A percentile compares a stretch with the other conserved stretches of the same genome.
These are phyloP conservation scores for Condylura cristata DNA, from an alignment of 2,113 vertebrate genomes.

Conservation along the genomic window DNA sequence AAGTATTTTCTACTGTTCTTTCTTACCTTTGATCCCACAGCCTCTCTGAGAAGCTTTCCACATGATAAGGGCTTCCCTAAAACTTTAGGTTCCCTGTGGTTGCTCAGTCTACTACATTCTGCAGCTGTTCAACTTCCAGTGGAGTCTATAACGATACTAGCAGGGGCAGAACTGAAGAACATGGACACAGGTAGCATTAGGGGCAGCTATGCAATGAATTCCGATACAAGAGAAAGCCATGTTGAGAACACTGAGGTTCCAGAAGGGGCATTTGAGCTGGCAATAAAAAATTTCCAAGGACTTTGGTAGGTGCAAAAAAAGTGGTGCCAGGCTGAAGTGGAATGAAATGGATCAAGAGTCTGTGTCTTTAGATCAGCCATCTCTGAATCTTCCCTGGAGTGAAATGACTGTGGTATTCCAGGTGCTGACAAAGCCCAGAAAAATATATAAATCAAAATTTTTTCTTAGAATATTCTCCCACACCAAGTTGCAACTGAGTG, in stretches of 20 bases:
- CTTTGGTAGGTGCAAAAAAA: neutral
- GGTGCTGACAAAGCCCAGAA: neutral
- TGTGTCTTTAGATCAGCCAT: neutral
- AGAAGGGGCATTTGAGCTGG: neutral
- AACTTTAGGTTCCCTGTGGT: neutral
- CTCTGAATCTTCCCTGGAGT: neutral
- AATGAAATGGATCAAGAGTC: neutral
- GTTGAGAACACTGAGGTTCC: neutral
- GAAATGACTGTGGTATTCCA: neutral
- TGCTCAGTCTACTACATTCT: neutral
- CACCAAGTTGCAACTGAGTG: neutral
- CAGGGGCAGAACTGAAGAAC: neutral
- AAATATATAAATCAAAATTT: neutral
- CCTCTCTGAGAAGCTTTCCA: neutral
- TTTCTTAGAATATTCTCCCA: neutral
- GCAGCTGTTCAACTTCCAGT: neutral
- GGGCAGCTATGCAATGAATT: neutral
- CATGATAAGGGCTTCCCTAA: neutral
- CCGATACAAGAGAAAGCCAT: neutral
- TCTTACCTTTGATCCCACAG: conserved; percentile 19
- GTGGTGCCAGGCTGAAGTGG: neutral
- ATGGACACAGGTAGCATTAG: neutral
- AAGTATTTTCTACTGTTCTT: neutral
- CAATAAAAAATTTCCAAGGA: neutral
- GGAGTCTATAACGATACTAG: neutral